A percentile compares a stretch with the other conserved stretches of the same genome.
phyloP scores from a whole-genome alignment of 2,797 vertebrate genomes.

The Natrix natrix region DNA sequence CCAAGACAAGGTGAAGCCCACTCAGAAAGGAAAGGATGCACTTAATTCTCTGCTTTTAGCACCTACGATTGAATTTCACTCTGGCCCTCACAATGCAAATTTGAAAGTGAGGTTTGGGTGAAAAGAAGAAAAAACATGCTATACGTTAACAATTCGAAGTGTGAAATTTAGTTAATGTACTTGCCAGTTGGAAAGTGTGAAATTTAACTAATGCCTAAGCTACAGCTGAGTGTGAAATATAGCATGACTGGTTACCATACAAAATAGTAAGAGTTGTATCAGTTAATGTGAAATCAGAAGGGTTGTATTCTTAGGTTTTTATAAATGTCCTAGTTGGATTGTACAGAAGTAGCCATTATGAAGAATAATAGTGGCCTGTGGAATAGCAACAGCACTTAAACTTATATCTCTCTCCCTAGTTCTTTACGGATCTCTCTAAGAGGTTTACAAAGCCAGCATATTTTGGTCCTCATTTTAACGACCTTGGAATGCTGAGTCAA shows the following conservation, averaged over 20 bases:
- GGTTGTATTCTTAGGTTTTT: neutral
- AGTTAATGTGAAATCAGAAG: neutral
- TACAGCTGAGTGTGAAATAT: slow-evolving; percentile 2
- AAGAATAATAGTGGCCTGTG: neutral
- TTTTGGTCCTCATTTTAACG: neutral
- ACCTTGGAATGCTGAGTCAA: neutral
- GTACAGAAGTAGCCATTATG: neutral
- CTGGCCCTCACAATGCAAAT: neutral
- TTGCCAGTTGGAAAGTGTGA: slow-evolving; percentile 8
- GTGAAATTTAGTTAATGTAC: slow-evolving; percentile 20
- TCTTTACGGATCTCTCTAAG: neutral
- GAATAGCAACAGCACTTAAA: neutral
- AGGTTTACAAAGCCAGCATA: neutral
- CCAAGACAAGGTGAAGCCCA: neutral
- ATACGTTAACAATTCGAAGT: neutral
- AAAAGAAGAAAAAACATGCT: neutral
- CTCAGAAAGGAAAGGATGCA: neutral
- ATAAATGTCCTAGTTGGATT: neutral
- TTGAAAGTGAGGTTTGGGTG: neutral
- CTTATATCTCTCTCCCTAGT: neutral
- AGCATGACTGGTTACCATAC: neutral
- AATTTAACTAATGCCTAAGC: neutral
- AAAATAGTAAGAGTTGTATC: neutral
- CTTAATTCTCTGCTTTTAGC: neutral
- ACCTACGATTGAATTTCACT: neutral